phyloP scores from a whole-genome alignment of 2,113 vertebrate species.

The Oncorhynchus keta region DNA sequence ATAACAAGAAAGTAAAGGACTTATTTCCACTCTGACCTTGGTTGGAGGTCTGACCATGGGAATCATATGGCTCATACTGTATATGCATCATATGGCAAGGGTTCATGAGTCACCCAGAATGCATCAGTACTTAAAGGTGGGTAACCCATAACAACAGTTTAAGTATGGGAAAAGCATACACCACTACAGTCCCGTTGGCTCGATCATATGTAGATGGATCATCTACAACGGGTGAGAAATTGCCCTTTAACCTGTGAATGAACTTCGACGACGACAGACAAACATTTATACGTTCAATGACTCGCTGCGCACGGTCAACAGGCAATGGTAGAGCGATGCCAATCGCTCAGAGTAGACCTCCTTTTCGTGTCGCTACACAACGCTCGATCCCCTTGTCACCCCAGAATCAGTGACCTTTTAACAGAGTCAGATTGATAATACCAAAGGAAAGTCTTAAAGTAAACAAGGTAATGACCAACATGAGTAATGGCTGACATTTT shows the following conservation, averaged over 20 bases:
- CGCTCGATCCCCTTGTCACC: conserved; percentile 41
- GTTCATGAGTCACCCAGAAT: no score
- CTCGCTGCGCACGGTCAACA: not conserved
- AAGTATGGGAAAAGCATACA: no score
- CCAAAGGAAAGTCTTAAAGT: conserved; percentile 50
- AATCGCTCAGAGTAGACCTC: no score
- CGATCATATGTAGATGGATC: not conserved
- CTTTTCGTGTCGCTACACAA: no score
- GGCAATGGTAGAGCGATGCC: no score
- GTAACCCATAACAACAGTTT: no score
- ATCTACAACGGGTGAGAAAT: not conserved
- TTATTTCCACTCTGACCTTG: no score
- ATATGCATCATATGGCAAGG: no score
- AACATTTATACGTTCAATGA: conserved; percentile 8
- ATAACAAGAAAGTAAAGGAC: no score
- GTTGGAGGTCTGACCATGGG: no score
- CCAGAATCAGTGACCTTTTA: conserved; percentile 49
- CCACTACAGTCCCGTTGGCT: not conserved
- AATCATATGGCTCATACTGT: no score
- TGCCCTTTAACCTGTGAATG: conserved; percentile 16
- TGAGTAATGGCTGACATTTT: conserved; percentile 33
- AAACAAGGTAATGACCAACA: conserved; percentile 42
- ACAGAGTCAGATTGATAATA: conserved; percentile 35
- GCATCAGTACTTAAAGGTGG: no score
- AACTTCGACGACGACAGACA: not conserved